Evolutionary conservation across 2,113 vertebrate species (phyloP).

Genomic region (Chlamydotis undulata): DNA sequence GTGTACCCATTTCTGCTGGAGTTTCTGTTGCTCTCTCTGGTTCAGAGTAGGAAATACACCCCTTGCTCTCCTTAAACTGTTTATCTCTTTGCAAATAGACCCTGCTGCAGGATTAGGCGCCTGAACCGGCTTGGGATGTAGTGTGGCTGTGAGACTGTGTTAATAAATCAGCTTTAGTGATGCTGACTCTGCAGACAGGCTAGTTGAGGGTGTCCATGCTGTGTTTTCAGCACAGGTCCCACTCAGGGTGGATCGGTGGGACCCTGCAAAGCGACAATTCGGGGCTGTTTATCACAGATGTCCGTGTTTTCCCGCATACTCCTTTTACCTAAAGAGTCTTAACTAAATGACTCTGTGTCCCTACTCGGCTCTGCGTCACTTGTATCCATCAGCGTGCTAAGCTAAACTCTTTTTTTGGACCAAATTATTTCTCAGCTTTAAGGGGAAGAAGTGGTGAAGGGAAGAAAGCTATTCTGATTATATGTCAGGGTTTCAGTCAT

Average conservation of each 20-base stretch:
- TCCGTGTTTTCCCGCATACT: not conserved
- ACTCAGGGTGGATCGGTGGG: not conserved
- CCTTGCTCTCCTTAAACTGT: not conserved
- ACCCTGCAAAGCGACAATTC: not conserved
- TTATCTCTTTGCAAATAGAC: not conserved
- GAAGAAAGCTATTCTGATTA: not conserved
- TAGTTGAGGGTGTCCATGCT: not conserved
- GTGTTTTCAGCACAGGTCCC: not conserved
- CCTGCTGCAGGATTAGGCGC: not conserved
- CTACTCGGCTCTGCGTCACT: not conserved
- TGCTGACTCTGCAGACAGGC: not conserved
- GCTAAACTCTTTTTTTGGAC: not conserved
- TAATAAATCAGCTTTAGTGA: not conserved
- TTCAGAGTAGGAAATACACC: not conserved
- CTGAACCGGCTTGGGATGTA: accelerated
- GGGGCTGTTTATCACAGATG: not conserved
- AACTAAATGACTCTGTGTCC: not conserved
- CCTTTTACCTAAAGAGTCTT: not conserved
- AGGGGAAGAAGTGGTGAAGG: not conserved
- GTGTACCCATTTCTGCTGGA: not conserved
- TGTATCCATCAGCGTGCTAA: not conserved
- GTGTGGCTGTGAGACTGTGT: not conserved
- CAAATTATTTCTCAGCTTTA: not conserved
- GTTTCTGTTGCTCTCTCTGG: accelerated
- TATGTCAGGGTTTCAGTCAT: not conserved